phyloP scores from a whole-genome alignment of 2,113 vertebrate genomes.

The Platysteira castanea region DNA sequence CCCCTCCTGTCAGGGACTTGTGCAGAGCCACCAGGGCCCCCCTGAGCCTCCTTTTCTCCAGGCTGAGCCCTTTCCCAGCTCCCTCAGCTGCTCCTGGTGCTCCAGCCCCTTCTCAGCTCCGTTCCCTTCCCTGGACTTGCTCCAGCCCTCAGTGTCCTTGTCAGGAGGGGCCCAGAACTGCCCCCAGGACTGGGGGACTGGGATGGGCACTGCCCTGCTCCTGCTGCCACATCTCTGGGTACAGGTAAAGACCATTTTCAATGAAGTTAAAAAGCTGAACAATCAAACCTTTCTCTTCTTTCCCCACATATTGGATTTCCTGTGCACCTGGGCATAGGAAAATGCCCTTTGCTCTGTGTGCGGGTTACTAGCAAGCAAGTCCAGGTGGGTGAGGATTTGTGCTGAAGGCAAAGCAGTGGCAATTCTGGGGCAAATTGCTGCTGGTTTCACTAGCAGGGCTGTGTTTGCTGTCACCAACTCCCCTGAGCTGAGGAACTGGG shows the following conservation, averaged over 20 bases:
- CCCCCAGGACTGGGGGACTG: background rate
- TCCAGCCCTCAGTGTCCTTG: background rate
- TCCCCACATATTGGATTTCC: fast-evolving
- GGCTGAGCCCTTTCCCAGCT: background rate
- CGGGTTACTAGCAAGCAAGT: background rate
- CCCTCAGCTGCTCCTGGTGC: background rate
- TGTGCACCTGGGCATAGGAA: background rate
- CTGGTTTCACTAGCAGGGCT: background rate
- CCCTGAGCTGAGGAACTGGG: background rate
- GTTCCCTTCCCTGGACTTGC: fast-evolving
- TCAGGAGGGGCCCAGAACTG: background rate
- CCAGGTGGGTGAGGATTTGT: background rate
- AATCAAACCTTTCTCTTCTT: background rate
- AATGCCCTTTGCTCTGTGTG: background rate
- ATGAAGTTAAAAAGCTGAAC: background rate
- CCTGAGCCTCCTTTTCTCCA: background rate
- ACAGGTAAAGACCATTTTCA: background rate
- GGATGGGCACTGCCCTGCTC: background rate
- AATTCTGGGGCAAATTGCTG: background rate
- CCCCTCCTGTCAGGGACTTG: background rate
- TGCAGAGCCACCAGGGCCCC: background rate
- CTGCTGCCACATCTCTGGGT: background rate
- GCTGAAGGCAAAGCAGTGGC: background rate
- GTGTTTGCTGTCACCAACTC: background rate
- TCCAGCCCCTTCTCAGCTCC: background rate